These are phyloP conservation scores for Ceratina japonica DNA, from an alignment of 1,140 invertebrate species.

Conservation along the genomic window DNA sequence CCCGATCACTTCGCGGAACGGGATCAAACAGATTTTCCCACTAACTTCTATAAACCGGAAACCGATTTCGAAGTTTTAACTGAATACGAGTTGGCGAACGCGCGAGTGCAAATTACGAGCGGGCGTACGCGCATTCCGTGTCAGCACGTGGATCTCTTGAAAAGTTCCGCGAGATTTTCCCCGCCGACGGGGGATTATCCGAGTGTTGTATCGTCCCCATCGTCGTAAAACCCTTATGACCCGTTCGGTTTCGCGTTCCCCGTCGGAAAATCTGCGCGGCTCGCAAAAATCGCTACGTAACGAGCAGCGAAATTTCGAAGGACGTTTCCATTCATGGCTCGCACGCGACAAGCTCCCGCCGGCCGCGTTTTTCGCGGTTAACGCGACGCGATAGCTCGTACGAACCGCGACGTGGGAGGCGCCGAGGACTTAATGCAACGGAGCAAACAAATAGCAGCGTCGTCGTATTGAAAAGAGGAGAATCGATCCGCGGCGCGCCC, in stretches of 20 bases:
- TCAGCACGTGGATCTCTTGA: conserved; percentile 12
- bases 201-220: neutral
- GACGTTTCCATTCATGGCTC: too few species aligned
- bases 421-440: conserved; percentile 41
- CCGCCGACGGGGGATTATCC: too few species aligned
- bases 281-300: neutral
- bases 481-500: conserved; percentile 29
- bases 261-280: neutral
- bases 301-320: too few species aligned
- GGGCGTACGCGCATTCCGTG: too few species aligned
- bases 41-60: too few species aligned
- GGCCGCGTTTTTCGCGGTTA: conserved; percentile 48
- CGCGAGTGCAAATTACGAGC: conserved; percentile 17
- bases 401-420: neutral
- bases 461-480: neutral
- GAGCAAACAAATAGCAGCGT: conserved; percentile 38
- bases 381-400: conserved; percentile 53
- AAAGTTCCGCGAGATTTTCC: neutral
- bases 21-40: neutral
- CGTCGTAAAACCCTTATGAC: neutral
- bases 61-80: too few species aligned
- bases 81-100: conserved; percentile 3
- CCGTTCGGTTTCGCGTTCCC: conserved; percentile 18
- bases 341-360: neutral
- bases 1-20: neutral